Base-by-base conservation (phyloP, 2,888 invertebrate species). In the Lacanobia wlatinum region DNA sequence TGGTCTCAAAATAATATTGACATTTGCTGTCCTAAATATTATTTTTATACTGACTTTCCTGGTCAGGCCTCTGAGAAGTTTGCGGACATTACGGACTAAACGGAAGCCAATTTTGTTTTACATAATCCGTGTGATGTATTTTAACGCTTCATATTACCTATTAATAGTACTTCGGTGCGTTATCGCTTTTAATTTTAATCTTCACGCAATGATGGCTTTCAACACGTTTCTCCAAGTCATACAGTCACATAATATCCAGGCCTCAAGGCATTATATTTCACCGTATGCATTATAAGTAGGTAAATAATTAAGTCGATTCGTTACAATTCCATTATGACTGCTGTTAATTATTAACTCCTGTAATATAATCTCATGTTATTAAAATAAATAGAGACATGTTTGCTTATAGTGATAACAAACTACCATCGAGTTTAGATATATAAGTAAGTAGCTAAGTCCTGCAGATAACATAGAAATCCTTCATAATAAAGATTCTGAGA, bases 391-490 rank as follows among this genome's bases (percentile, higher is more conserved):
- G 34, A 56, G 34, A 46, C 61, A 38, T 83, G 50, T 80, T 87
- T 90, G 87, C 88, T 84, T 87, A 87, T 79, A 84, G 62, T 85
- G 89, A 91, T 91, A 91, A 89, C 82, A 77, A 63, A 71, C 75
- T 76, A 80, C 77, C 86, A 74, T 82, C 83, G 75, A 81, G 74
- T 84, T 83, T 75, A 78, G 84, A 80, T 80, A 75, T 85, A 86
- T 82, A 86, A 81, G 78, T 86, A 87, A 84, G 87, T 84, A 89
- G 85, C 86, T 84, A 85, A 88, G 87, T 82, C 81, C 79, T 70
- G 59, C n/a, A 86, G 93, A 92, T 91, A 93, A 90, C 88, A 88
- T 85, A 84, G 70, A 73, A 78, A 89, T 87, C 85, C 85, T 85
- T 83, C 76, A 79, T 79, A 75, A 75, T 84, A 82, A 83, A 82